Evolutionary conservation across 2,888 invertebrate species (phyloP).

Genomic region (Nomada flava): DNA sequence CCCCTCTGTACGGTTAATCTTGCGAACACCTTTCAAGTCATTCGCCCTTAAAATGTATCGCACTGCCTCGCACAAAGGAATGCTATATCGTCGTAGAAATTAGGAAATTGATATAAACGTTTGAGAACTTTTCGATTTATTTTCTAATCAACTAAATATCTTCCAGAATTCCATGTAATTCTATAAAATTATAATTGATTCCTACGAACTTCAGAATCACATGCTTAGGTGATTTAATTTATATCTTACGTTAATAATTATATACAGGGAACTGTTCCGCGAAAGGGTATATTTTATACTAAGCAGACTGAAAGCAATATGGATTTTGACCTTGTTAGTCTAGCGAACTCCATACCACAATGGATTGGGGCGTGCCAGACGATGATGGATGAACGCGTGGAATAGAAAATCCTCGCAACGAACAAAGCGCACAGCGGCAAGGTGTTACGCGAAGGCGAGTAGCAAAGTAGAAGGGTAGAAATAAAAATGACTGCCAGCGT

Average conservation of each 20-base stretch:
- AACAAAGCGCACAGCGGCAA: slow-evolving; percentile 57
- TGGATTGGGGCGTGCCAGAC: slow-evolving; percentile 39
- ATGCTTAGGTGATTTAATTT: not conserved
- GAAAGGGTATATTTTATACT: not conserved
- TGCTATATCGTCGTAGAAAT: not conserved
- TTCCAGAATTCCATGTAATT: not conserved
- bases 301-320: not conserved
- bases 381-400: slow-evolving; percentile 73
- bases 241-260: slow-evolving; percentile 8
- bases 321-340: slow-evolving; percentile 5
- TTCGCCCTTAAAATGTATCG: not conserved
- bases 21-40: slow-evolving; percentile 8
- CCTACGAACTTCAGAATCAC: too few relatives aligned
- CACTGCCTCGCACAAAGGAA: not conserved
- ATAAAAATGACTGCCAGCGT: slow-evolving; percentile 67
- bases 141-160: not conserved
- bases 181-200: too few relatives aligned
- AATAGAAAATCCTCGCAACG: slow-evolving; percentile 73
- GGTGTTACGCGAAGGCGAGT: slow-evolving; percentile 52
- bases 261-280: not conserved
- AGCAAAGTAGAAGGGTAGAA: slow-evolving; percentile 41
- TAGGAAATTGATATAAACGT: not conserved
- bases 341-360: slow-evolving; percentile 28
- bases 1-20: slow-evolving; percentile 10
- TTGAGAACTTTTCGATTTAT: not conserved